A percentile compares a stretch with the other conserved stretches of the same genome.
These are phyloP conservation scores for Tuta absoluta DNA, from an alignment of 2,888 invertebrate species.

Conservation along the genomic window DNA sequence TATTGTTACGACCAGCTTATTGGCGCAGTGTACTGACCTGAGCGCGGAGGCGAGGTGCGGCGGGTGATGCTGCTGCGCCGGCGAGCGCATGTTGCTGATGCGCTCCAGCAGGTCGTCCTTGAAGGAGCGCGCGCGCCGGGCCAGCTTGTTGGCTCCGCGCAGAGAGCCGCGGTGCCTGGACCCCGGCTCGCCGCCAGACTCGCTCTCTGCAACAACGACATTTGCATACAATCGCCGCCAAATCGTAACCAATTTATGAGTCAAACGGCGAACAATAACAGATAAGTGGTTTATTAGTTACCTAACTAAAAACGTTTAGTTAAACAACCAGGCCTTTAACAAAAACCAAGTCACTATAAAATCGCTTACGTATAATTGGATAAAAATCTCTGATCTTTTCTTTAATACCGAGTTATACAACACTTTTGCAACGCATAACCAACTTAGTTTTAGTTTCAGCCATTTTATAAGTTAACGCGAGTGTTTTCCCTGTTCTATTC, in stretches of 20 bases:
- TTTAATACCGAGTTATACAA: background rate
- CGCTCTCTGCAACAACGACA: conserved; percentile 59
- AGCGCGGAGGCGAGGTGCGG: conserved; percentile 72
- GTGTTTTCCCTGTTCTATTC: conserved; percentile 2
- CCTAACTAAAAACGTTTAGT: background rate
- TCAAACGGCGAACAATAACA: conserved; percentile 2
- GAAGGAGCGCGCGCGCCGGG: conserved; percentile 93
- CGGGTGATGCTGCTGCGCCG: conserved; percentile 81
- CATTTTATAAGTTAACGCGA: background rate
- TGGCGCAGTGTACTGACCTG: conserved; percentile 49
- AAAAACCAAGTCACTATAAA: background rate
- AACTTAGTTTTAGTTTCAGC: background rate
- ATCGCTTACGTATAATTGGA: background rate
- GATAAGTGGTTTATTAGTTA: background rate
- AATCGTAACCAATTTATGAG: conserved; percentile 5
- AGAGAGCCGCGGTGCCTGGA: conserved; percentile 88
- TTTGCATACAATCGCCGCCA: conserved; percentile 4
- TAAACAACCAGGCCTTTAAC: background rate
- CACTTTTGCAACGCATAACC: background rate
- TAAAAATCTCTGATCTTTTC: background rate
- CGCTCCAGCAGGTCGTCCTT: conserved; percentile 96
- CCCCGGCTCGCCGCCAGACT: conserved; percentile 76
- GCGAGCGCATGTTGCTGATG: conserved; percentile 94
- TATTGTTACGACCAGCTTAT: background rate
- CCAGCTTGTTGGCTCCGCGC: conserved; percentile 91